Base-by-base conservation (phyloP, 1,140 invertebrate species). In the Drosophila grimshawi region DNA sequence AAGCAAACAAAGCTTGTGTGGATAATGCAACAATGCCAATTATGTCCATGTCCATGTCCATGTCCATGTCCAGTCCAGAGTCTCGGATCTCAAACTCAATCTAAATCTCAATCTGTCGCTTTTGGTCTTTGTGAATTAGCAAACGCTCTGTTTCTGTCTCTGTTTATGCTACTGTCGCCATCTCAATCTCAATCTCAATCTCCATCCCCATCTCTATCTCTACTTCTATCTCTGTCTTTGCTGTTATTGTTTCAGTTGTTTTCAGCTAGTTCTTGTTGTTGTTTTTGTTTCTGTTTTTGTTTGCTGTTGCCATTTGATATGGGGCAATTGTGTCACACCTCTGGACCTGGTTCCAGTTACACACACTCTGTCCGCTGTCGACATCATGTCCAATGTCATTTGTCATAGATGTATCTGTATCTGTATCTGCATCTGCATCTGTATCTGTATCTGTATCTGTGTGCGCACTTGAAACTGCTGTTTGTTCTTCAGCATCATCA, bases 261-360 rank as follows among this genome's bases (percentile, higher is more conserved):
- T 0, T 46, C 19, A 19, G 19, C 19, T 19, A 19, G 5, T 60
- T 27, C 19, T 41, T 32, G 4, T 27, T 52, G 4, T 51, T 68
- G 7, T 68, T 45, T 33, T 51, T 57, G 48, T 11, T 53, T 37
- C 43, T 68, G 7, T 68, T 45, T 33, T 51, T 57, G 48, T 11
- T 53, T 37, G 59, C 35, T 69, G 70, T 41, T 75, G 76, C 71
- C 72, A 78, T 76, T 37, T 76, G 67, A 86, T 88, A 82, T 76
- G 60, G 56, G 69, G 65, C 83, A 88, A 88, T 80, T 83, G 83
- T 86, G 83, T 86, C 83, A 82, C 83, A 80, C 64, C 57, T 69
- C 63, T 77, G 70, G 64, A 73, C 55, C 64, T 68, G 64, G 48
- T 68, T 69, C 57, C 66, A 69, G 41, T 62, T 68, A 73, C 64